Percentiles rank a stretch among this genome's conserved stretches.
These are phyloP conservation scores for Mythimna loreyi DNA, from an alignment of 2,888 invertebrate genomes.

Conservation along the genomic window DNA sequence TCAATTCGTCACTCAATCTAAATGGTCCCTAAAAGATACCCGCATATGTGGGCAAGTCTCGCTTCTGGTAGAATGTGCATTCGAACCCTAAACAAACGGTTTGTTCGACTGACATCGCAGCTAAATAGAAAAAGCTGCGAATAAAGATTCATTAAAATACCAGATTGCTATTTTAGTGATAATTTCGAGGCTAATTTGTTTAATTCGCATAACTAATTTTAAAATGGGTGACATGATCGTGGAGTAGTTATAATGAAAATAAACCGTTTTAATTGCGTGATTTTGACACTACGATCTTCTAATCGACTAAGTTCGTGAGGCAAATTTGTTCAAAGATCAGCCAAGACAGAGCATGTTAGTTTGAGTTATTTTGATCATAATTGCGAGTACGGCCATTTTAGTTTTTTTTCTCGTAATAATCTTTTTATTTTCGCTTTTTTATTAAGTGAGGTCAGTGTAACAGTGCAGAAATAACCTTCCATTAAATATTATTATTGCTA, in stretches of 20 bases:
- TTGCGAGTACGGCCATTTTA: neutral
- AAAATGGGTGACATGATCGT: neutral
- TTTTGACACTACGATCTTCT: constrained; percentile 1
- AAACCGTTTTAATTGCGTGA: too few species aligned
- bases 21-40: constrained; percentile 2
- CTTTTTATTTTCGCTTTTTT: neutral
- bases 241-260: neutral
- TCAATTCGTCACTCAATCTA: constrained; percentile 13
- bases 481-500: constrained; percentile 2
- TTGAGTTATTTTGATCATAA: neutral
- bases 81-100: constrained; percentile 39
- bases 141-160: constrained; percentile 16
- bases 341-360: too few species aligned
- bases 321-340: too few species aligned
- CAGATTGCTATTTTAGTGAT: too few species aligned
- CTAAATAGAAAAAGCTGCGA: constrained; percentile 6
- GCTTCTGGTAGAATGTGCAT: constrained; percentile 24
- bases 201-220: neutral
- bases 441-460: neutral
- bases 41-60: neutral
- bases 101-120: constrained; percentile 1
- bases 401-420: neutral
- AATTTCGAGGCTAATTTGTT: neutral
- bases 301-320: neutral
- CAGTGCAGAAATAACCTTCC: neutral